Evolutionary conservation across 2,888 invertebrate genomes (phyloP).

Genomic region (Phragmatobia fuliginosa): DNA sequence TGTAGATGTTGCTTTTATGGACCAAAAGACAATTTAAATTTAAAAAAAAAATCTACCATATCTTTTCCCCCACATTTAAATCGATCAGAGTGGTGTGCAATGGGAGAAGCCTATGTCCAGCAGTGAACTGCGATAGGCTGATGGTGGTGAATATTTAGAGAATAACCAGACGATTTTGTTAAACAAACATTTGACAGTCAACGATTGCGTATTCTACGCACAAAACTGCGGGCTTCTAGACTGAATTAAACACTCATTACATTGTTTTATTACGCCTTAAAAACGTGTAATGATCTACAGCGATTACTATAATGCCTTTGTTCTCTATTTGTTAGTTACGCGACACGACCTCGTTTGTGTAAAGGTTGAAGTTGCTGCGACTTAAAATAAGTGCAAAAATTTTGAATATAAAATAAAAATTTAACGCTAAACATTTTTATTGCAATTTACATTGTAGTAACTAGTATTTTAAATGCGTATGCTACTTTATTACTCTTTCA

Average conservation of each 20-base stretch:
- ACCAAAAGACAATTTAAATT: too few relatives aligned
- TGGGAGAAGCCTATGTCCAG: too few relatives aligned
- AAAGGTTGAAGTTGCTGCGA: neutral
- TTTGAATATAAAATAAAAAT: neutral
- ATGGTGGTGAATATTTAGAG: too few relatives aligned
- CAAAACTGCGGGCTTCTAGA: constrained; percentile 16
- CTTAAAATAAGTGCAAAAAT: neutral
- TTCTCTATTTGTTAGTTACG: constrained; percentile 14
- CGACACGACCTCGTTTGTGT: neutral
- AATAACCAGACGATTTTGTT: neutral
- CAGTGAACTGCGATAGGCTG: too few relatives aligned
- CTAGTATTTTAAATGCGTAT: too few relatives aligned
- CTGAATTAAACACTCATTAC: constrained; percentile 36
- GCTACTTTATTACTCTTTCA: too few relatives aligned
- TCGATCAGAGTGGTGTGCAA: too few relatives aligned
- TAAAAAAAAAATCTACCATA: too few relatives aligned
- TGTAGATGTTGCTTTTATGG: too few relatives aligned
- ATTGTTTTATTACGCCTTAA: constrained; percentile 41
- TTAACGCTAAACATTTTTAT: neutral
- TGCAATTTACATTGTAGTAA: neutral
- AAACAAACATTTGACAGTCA: constrained; percentile 6
- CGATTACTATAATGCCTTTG: constrained; percentile 35
- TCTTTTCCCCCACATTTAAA: too few relatives aligned
- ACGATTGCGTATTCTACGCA: constrained; percentile 12
- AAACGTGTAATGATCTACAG: constrained; percentile 44